Base-by-base conservation (phyloP, 2,888 invertebrate genomes). In the Thymelicus lineola region DNA sequence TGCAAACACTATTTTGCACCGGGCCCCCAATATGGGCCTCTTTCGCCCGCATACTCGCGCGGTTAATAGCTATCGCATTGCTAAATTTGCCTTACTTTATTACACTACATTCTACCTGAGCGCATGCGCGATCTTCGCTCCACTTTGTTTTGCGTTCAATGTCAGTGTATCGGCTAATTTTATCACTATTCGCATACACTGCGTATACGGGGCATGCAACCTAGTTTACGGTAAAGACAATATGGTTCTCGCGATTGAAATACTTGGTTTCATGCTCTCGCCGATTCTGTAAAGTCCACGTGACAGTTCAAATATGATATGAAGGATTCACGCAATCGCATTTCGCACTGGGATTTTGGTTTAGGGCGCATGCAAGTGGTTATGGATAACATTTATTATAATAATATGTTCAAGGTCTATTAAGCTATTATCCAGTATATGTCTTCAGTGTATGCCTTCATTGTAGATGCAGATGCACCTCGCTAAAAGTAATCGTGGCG, bases 131-230 rank as follows among this genome's bases (percentile, higher is more conserved):
- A 80, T 82, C 77, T 83, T 83, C 85, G 88, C 85, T 88, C 89
- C 83, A 91, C 89, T 91, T 91, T 91, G 91, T 90, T 91, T 91
- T 89, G 88, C 91, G 91, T 93, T 91, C 92, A 93, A 93, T 93
- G 93, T 93, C 92, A 92, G 90, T 87, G 89, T 91, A 91, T 90
- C 88, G 86, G 89, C 92, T 93, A 93, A 93, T 92, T 92, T 92
- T 93, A 92, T 90, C 93, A 81, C 88, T 86, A 82, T 84, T 86
- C 89, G 86, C 86, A 84, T 82, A 84, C 82, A 81, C 87, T 86
- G 9, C 17, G 53, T 17, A 53, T 53, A 53, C 12, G 12, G 53
- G 53, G 53, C 53, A 20, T 53, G 20, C 53, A 50, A 50, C 50
- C 50, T 7, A 17, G 15, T 50, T 50, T 50, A 12, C 20, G 53